Base-by-base conservation (phyloP, 2,888 invertebrate genomes). In the Ptilodon capucinus region DNA sequence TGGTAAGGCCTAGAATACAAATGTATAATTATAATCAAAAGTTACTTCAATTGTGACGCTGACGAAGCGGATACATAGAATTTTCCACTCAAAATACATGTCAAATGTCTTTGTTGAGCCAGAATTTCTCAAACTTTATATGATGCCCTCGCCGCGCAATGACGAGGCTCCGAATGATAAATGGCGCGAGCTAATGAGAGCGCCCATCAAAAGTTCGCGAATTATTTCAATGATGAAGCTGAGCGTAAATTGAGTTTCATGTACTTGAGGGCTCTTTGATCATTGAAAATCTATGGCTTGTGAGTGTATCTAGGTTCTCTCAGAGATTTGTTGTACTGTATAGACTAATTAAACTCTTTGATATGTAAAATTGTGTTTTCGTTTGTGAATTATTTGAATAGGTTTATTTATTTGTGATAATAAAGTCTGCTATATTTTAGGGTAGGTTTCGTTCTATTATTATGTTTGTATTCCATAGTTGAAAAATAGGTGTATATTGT, bases 171-270 rank as follows among this genome's bases (percentile, higher is more conserved):
- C 52, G 54, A 62, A 71, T 73, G 71, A 75, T 71, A 68, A 66
- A 73, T 69, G 71, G 63, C 66, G 61, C 52, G 54, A 54, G 49
- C 69, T 77, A 77, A 77, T 78, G 75, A 76, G 75, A 76, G 74
- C 49, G 58, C 56, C 66, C 58, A 60, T 68, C 71, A 71, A 66
- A 76, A 75, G 72, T 77, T 74, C 54, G 60, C 60, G 72, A 71
- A 75, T 74, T 69, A 76, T 76, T 75, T 74, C 66, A 68, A 69
- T 67, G 66, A 64, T 64, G 62, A 52, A 50, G 60, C 59, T 51
- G 57, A 57, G 48, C 55, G 40, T 40, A 40, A 54, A 47, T 47
- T 36, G 50, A 52, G 42, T 42, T 45, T 55, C 40, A 42, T 46
- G 23, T 48, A 45, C 40, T n/a, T 41, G 41, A 32, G 23, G 18